Evolutionary conservation across 1,140 invertebrate species (phyloP).

Genomic region (Drosophila mauritiana): DNA sequence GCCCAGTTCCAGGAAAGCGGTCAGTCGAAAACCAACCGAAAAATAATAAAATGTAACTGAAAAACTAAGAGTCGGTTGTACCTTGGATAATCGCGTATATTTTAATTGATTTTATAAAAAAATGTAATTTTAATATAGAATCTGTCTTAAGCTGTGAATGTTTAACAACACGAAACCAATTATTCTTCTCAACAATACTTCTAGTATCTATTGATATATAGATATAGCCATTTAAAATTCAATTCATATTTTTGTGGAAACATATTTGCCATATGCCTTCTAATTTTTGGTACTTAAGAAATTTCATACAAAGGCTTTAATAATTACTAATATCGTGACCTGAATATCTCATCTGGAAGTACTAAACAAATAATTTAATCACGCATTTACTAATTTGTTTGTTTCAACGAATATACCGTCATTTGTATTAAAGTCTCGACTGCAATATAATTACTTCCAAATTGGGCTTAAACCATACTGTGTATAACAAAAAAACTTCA

Average conservation of each 20-base stretch:
- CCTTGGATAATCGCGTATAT: too few species aligned
- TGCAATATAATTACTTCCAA: slow-evolving; percentile 58
- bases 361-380: slow-evolving; percentile 28
- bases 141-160: too few species aligned
- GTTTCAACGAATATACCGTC: slow-evolving; percentile 27
- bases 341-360: slow-evolving; percentile 11
- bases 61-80: too few species aligned
- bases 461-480: slow-evolving; percentile 59
- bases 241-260: too few species aligned
- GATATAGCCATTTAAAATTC: too few species aligned
- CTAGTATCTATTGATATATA: too few species aligned
- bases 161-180: too few species aligned
- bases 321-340: slow-evolving; percentile 20
- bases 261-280: background rate
- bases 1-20: background rate
- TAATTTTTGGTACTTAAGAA: slow-evolving; percentile 9
- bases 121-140: too few species aligned
- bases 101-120: too few species aligned
- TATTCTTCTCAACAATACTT: too few species aligned
- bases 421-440: slow-evolving; percentile 71
- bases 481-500: slow-evolving; percentile 20
- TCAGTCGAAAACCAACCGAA: background rate
- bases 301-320: slow-evolving; percentile 1
- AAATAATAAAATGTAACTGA: too few species aligned
- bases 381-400: slow-evolving; percentile 44